Evolutionary conservation across 2,113 vertebrate species (phyloP), one percentile per base, ranked within the genome.

Genomic region (Pristiophorus japonicus): DNA sequence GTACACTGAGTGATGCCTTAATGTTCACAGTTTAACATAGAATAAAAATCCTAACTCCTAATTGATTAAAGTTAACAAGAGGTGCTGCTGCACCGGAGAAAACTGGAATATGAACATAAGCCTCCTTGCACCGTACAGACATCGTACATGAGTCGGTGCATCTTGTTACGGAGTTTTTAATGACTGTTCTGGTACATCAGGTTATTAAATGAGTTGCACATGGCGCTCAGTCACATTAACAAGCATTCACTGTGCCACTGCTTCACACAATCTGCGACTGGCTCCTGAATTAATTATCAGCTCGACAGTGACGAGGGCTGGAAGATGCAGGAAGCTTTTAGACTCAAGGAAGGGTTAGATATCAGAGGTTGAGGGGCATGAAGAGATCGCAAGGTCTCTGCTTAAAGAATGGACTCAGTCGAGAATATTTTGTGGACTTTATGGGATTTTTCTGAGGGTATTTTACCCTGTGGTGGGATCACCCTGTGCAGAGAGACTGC

Each of bases 181-280:
- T 92, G 88, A 92, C 55, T 63, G 34, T 63, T 92, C 88, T 63
- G 88, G 88, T 63, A 92, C 59, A 63, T 92, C 88, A 92, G 88
- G 14, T 63, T 92, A 63, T 63, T 92, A 63, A 92, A n/a, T 63
- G 34, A 22, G 3, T 38, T 63, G 34, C 88, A 92, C n/a, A 38
- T 91, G 59, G 88, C 7, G 34, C 59, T 92, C 88, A 92, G 88
- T 63, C 55, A 63, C 88, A 92, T 63, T 92, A 92, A 59, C 88
- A 92, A 92, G 59, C 59, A 63, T 20, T 20, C 30, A 38, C 14
- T 63, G 55, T 38, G 34, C 34, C 16, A 38, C 34, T 92, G 88
- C 34, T 38, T 63, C 59, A n/a, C 6, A 38, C 20, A n/a, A 16
- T 62, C 88, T 63, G 59, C 38, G 88, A 38, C 59, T 63, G 34